These are phyloP conservation scores for Rhimphoctona megacephalus DNA, from an alignment of 2,888 invertebrate species.

Conservation along the genomic window DNA sequence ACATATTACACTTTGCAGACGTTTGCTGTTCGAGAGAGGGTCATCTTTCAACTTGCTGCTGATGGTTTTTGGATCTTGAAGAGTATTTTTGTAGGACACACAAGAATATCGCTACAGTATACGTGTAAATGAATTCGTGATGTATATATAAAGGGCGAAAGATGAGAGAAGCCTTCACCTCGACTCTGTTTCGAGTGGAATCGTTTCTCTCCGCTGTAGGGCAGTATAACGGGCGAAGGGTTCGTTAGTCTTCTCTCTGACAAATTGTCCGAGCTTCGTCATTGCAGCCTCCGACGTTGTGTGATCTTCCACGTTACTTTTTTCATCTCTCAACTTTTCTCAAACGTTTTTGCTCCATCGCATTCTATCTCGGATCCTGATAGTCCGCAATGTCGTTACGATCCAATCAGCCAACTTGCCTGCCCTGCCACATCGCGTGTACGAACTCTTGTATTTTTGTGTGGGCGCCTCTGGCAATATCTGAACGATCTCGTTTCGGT, in stretches of 20 bases:
- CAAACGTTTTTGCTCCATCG: slow-evolving; percentile 34
- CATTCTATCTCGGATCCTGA: slow-evolving; percentile 19
- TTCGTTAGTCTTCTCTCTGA: slow-evolving; percentile 71
- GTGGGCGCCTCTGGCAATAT: slow-evolving; percentile 58
- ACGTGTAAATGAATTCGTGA: background rate
- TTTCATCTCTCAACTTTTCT: slow-evolving; percentile 55
- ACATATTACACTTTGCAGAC: slow-evolving; percentile 15
- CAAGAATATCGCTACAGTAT: slow-evolving; percentile 53
- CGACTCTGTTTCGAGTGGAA: slow-evolving; percentile 49
- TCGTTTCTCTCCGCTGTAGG: slow-evolving; percentile 8
- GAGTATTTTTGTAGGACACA: slow-evolving; percentile 60
- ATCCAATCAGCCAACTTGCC: slow-evolving; percentile 52
- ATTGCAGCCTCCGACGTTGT: slow-evolving; percentile 52
- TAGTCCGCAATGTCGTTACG: slow-evolving; percentile 42
- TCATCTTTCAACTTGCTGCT: slow-evolving; percentile 48
- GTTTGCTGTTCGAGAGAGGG: slow-evolving; percentile 52
- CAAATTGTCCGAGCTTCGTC: slow-evolving; percentile 78
- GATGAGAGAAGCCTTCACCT: slow-evolving; percentile 41
- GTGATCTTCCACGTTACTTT: background rate
- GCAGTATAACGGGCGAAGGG: slow-evolving; percentile 34
- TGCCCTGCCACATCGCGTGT: slow-evolving; percentile 35
- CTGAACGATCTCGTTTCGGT: slow-evolving; percentile 57
- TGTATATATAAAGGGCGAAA: slow-evolving; percentile 21
- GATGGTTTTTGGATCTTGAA: slow-evolving; percentile 37
- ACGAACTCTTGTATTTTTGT: slow-evolving; percentile 35